These are phyloP conservation scores for Caenorhabditis sp. DNA, from an alignment of 2,888 invertebrate species.

Conservation along the genomic window DNA sequence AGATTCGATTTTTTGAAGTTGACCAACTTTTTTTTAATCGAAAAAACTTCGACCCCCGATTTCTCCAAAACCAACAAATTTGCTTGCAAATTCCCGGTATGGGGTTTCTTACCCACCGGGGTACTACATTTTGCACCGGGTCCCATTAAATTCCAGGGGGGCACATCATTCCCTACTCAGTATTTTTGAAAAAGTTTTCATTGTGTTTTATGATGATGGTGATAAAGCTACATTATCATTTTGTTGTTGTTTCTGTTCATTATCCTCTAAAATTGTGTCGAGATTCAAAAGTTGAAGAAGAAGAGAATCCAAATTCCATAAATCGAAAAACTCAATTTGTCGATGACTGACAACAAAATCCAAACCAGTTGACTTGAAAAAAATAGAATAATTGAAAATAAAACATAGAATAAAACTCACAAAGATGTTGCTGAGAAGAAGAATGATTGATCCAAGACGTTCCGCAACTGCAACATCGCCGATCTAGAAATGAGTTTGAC, in stretches of 20 bases:
- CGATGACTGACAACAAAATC: conserved; percentile 68
- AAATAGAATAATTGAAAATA: neutral
- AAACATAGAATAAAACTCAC: conserved; percentile 36
- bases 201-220: too few relatives aligned
- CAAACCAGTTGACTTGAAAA: conserved; percentile 34
- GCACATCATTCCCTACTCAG: too few relatives aligned
- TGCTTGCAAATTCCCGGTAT: too few relatives aligned
- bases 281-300: conserved; percentile 62
- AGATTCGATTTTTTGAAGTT: too few relatives aligned
- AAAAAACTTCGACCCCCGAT: too few relatives aligned
- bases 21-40: too few relatives aligned
- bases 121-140: too few relatives aligned
- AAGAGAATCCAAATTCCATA: conserved; percentile 65
- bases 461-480: conserved; percentile 41
- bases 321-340: conserved; percentile 67
- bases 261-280: conserved; percentile 39
- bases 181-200: too few relatives aligned
- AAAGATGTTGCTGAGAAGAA: conserved; percentile 66
- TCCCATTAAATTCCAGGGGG: too few relatives aligned
- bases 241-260: neutral
- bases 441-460: conserved; percentile 60
- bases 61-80: too few relatives aligned
- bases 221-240: neutral
- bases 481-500: conserved; percentile 13
- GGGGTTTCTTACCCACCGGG: too few relatives aligned